Percentiles rank a stretch among this genome's conserved stretches.
These are phyloP conservation scores for Drosophila teissieri DNA, from an alignment of 1,140 invertebrate species.

Conservation along the genomic window DNA sequence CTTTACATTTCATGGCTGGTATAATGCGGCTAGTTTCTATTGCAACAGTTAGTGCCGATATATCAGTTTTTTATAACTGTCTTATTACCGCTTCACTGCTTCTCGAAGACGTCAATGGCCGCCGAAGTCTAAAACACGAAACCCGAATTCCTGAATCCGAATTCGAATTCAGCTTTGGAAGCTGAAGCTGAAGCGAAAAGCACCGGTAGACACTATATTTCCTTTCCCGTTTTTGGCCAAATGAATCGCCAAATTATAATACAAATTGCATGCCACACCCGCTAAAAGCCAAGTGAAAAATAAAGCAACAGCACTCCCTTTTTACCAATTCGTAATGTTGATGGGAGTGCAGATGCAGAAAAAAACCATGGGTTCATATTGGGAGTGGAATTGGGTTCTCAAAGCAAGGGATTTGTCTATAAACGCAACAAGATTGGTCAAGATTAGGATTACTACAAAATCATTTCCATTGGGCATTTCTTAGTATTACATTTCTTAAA, in stretches of 20 bases:
- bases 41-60: constrained; percentile 20
- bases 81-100: constrained; percentile 47
- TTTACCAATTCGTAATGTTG: constrained; percentile 2
- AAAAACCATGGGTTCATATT: constrained; percentile 1
- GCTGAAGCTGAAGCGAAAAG: constrained; percentile 3
- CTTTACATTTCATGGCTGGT: constrained; percentile 67
- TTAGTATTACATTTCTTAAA: no score
- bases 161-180: neutral
- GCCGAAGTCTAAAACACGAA: constrained; percentile 10
- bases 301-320: constrained; percentile 25
- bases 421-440: no score
- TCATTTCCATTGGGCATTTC: no score
- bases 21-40: constrained; percentile 3
- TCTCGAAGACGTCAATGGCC: constrained; percentile 51
- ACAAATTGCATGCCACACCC: constrained; percentile 77
- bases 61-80: constrained; percentile 11
- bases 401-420: no score
- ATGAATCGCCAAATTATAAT: constrained; percentile 74
- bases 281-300: constrained; percentile 20
- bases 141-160: constrained; percentile 14
- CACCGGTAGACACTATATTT: constrained; percentile 11
- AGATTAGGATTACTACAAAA: no score
- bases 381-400: neutral
- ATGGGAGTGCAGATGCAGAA: constrained; percentile 22
- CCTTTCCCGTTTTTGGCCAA: constrained; percentile 24